Evolutionary conservation across 2,888 invertebrate genomes (phyloP), one percentile per base, ranked within the genome.

Genomic region (Temnothorax ravouxi): DNA sequence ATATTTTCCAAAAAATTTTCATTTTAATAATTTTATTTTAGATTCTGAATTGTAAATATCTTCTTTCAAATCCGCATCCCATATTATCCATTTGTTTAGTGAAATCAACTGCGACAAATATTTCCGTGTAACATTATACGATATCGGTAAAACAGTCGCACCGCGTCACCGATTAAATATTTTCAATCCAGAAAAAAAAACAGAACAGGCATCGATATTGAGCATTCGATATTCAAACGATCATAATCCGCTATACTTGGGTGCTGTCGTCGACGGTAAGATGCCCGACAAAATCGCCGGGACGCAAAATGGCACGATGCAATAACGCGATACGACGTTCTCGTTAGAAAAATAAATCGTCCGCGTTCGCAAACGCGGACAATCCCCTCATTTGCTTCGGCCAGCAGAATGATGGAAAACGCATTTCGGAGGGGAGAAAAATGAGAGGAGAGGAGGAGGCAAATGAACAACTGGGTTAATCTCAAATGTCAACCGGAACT

Each of bases 381-480:
- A 47, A 66, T 54, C 54, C 13, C 38, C 50, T 67, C 50, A 71
- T 75, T 81, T 62, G 84, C 80, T 87, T 83, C 84, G 69, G 80
- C 64, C 83, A 75, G 86, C 85, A 89, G 88, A 90, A 88, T 77
- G 85, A 64, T 41, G 86, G 87, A 82, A 86, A 89, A 84, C 88
- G 87, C 86, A 90, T 87, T 86, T 84, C 11, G 21, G 85, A n/a
- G 44, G 15, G 15, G 15, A 44, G 21, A 21, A 21, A 64, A 64
- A 25, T 44, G 64, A 66, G 64, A 66, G 25, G 25, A 38, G 21
- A 25, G 44, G 25, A 13, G 81, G 62, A 84, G 87, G 88, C 88
- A 92, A 92, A 92, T 89, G 92, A 92, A 91, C 92, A 92, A 92
- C 91, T 91, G 86, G 91, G 91, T 93, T 93, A 92, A 92, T 92